Percentiles rank a stretch among this genome's conserved stretches.
Evolutionary conservation across 2,888 invertebrate species (phyloP).

Genomic region (Plagodis pulveraria): DNA sequence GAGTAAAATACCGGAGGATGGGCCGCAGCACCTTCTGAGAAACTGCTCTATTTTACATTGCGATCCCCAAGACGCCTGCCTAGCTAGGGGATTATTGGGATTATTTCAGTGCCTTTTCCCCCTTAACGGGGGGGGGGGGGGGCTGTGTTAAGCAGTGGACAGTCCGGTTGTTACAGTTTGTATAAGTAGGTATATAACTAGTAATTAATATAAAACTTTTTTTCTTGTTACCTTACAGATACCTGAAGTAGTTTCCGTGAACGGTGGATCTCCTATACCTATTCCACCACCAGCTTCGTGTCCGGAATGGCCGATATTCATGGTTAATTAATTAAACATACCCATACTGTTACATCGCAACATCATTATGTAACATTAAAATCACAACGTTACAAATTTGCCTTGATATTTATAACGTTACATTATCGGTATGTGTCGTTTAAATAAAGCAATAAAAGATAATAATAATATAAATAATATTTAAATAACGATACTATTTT

Average conservation of each 20-base stretch:
- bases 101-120: too few species aligned
- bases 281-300: conserved; percentile 76
- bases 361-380: not conserved
- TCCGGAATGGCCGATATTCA: conserved; percentile 79
- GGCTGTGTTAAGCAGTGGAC: too few species aligned
- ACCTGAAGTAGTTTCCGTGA: conserved; percentile 75
- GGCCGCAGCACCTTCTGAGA: too few species aligned
- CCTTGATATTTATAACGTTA: not conserved
- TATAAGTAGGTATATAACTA: too few species aligned
- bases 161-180: too few species aligned
- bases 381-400: not conserved
- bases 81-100: too few species aligned
- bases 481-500: too few species aligned
- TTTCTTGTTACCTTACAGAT: conserved; percentile 55
- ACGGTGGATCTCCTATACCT: conserved; percentile 76
- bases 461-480: too few species aligned
- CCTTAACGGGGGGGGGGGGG: too few species aligned
- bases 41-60: too few species aligned
- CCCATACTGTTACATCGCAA: conserved; percentile 3
- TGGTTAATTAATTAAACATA: conserved; percentile 66
- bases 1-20: too few species aligned
- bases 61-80: too few species aligned
- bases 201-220: not conserved
- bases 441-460: not conserved
- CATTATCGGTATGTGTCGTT: not conserved